A percentile compares a stretch with the other conserved stretches of the same genome.
phyloP scores from a whole-genome alignment of 2,888 invertebrate genomes.

The Clunio marinus region DNA sequence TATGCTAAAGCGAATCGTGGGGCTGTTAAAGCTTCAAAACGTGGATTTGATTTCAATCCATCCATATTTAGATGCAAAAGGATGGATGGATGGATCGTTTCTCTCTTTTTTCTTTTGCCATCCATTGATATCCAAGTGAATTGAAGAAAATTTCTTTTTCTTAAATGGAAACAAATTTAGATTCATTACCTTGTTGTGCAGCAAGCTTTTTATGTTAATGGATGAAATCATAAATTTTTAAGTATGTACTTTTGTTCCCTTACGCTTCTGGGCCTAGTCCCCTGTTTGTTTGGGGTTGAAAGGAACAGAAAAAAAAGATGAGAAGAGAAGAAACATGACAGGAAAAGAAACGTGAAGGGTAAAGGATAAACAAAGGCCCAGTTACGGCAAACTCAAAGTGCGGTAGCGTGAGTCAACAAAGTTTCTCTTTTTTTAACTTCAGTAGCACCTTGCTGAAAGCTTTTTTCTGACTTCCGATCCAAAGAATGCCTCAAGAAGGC shows the following conservation, averaged over 20 bases:
- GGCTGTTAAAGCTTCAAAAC: too few relatives aligned
- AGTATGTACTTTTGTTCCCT: slow-evolving; percentile 30
- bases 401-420: slow-evolving; percentile 21
- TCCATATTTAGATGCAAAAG: slow-evolving; percentile 22
- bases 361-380: slow-evolving; percentile 11
- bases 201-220: slow-evolving; percentile 23
- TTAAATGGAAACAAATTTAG: slow-evolving; percentile 17
- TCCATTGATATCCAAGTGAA: neutral
- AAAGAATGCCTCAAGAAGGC: too few relatives aligned
- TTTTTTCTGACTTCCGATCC: too few relatives aligned
- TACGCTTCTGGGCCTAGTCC: neutral
- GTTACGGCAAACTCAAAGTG: slow-evolving; percentile 7
- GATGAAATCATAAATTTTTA: slow-evolving; percentile 37
- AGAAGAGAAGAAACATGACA: neutral
- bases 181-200: slow-evolving; percentile 34
- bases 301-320: neutral
- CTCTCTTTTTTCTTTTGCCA: too few relatives aligned
- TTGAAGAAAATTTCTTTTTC: neutral
- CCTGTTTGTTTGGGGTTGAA: neutral
- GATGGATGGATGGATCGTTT: too few relatives aligned
- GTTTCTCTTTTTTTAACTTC: too few relatives aligned
- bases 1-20: too few relatives aligned
- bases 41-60: neutral
- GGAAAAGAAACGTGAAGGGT: neutral
- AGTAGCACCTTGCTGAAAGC: too few relatives aligned